Conservation (phyloP, 2,113 vertebrate species). For the Accipiter virgatus region DNA sequence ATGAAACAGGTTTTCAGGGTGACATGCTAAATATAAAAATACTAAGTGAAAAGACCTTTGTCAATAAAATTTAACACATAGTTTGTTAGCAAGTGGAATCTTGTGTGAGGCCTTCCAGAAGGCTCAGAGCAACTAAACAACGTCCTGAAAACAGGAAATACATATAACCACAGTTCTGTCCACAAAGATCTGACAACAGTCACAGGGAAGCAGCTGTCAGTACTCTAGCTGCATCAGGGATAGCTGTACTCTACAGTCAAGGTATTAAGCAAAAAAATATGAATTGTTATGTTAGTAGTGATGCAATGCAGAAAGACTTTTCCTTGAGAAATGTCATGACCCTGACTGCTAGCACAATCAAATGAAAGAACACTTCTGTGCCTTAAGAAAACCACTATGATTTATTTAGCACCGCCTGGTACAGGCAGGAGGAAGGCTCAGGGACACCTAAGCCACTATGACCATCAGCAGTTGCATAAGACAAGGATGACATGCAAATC, state of each 20-base stretch:
- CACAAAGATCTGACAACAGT: neutral
- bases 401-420: neutral
- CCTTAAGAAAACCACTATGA: neutral
- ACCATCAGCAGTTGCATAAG: neutral
- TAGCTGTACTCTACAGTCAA: neutral
- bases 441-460: neutral
- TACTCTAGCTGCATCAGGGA: neutral
- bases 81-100: neutral
- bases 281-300: neutral
- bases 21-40: neutral
- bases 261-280: neutral
- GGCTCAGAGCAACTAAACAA: neutral
- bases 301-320: neutral
- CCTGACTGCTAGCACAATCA: neutral
- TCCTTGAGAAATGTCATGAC: neutral
- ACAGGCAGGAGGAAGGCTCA: neutral
- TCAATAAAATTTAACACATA: conserved; percentile 20
- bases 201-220: neutral
- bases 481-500: neutral
- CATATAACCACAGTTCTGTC: neutral
- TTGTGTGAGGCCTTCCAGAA: neutral
- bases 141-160: neutral
- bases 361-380: neutral
- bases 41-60: neutral
- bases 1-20: neutral